Percentiles rank a stretch among this genome's conserved stretches.
These are phyloP conservation scores for Micropoecilia bifurca DNA, from an alignment of 2,797 vertebrate genomes.

Conservation along the genomic window DNA sequence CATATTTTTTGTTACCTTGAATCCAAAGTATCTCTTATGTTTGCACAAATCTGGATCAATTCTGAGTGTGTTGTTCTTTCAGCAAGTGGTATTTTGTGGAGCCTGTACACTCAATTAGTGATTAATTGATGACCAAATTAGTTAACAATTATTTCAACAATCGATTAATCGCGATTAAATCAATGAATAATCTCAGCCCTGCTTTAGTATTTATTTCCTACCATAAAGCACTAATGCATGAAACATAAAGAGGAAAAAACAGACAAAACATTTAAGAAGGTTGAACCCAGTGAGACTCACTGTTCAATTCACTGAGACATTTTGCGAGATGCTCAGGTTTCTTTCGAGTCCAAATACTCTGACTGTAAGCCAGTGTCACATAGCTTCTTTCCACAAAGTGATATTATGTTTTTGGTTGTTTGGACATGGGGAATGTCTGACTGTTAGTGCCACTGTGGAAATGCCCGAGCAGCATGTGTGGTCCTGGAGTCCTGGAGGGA, in stretches of 20 bases:
- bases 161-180: too few relatives aligned
- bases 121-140: too few relatives aligned
- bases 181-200: too few relatives aligned
- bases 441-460: slow-evolving; percentile 10
- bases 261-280: background rate
- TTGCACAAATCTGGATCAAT: too few relatives aligned
- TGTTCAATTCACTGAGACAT: background rate
- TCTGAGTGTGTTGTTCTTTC: too few relatives aligned
- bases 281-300: background rate
- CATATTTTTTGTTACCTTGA: too few relatives aligned
- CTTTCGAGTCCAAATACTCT: background rate
- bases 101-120: too few relatives aligned
- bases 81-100: too few relatives aligned
- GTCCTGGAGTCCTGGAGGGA: slow-evolving; percentile 36
- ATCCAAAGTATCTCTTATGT: too few relatives aligned
- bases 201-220: background rate
- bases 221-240: background rate
- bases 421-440: slow-evolving; percentile 10
- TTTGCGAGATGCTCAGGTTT: background rate
- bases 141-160: too few relatives aligned
- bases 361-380: background rate
- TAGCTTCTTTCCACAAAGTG: background rate
- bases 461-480: slow-evolving; percentile 30
- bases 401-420: background rate
- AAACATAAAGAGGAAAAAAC: background rate